Percentiles rank a stretch among this genome's conserved stretches.
These are phyloP conservation scores for Caenorhabditis brenneri DNA, from an alignment of 1,140 invertebrate species.

Conservation along the genomic window DNA sequence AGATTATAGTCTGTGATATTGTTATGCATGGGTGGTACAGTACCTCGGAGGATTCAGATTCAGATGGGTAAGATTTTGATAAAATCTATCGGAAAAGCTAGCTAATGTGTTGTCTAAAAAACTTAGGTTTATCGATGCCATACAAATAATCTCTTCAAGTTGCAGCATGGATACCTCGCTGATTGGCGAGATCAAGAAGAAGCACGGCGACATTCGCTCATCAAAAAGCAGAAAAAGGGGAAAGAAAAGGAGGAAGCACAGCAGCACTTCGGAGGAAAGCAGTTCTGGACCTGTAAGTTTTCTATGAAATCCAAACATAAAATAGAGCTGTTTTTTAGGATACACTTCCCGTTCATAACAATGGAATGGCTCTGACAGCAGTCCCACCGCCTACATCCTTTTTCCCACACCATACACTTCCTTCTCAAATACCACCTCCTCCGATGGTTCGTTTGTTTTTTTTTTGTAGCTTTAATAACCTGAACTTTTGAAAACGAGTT, in stretches of 20 bases:
- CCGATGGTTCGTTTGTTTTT: not conserved
- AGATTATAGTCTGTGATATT: too few relatives aligned
- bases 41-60: too few relatives aligned
- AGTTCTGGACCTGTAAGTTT: conserved; percentile 21
- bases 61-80: not conserved
- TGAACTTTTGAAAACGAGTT: too few relatives aligned
- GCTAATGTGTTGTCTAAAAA: not conserved
- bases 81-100: too few relatives aligned
- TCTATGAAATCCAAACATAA: not conserved
- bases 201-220: not conserved
- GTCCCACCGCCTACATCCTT: not conserved
- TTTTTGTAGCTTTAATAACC: too few relatives aligned
- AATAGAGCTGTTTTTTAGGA: too few relatives aligned
- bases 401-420: too few relatives aligned
- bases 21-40: too few relatives aligned
- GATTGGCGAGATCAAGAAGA: conserved; percentile 14
- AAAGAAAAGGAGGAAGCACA: not conserved
- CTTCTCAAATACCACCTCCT: too few relatives aligned
- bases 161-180: conserved; percentile 21
- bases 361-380: not conserved
- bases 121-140: not conserved
- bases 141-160: not conserved
- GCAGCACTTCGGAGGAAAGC: not conserved
- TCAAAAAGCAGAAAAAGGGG: not conserved
- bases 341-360: too few relatives aligned